A percentile compares a stretch with the other conserved stretches of the same genome.
These are phyloP conservation scores for Notolepis coatsorum DNA, from an alignment of 2,797 vertebrate genomes.

Conservation along the genomic window DNA sequence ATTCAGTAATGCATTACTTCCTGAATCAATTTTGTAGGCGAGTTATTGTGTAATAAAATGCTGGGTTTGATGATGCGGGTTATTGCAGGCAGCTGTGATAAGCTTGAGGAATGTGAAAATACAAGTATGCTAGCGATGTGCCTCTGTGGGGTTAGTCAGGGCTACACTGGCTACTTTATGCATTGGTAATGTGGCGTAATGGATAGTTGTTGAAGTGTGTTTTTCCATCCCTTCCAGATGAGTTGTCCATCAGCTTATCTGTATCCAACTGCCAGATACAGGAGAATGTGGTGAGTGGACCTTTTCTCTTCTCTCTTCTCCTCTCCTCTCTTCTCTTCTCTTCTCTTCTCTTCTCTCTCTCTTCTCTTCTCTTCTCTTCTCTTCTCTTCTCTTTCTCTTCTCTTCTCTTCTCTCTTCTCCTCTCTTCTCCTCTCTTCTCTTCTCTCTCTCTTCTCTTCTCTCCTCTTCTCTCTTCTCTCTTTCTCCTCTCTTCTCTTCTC, in stretches of 20 bases:
- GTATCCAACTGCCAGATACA: constrained; percentile 97
- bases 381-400: no score
- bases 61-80: constrained; percentile 52
- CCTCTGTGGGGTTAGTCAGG: constrained; percentile 21
- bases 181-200: constrained; percentile 20
- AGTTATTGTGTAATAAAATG: constrained; percentile 67
- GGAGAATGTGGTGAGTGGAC: constrained; percentile 95
- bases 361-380: no score
- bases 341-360: no score
- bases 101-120: constrained; percentile 28
- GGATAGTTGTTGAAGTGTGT: constrained; percentile 45
- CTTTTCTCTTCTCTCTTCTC: constrained; percentile 18
- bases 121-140: constrained; percentile 32
- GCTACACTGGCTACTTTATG: constrained; percentile 35
- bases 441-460: no score
- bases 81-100: constrained; percentile 63
- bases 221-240: constrained; percentile 86
- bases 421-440: no score
- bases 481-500: no score
- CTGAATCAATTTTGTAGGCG: constrained; percentile 60
- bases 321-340: no score
- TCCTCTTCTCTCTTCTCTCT: no score
- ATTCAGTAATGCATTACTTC: constrained; percentile 58
- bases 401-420: no score
- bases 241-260: constrained; percentile 96